Evolutionary conservation across 2,113 vertebrate species (phyloP), one percentile per base, ranked within the genome.

Genomic region (Macroglossus sobrinus): DNA sequence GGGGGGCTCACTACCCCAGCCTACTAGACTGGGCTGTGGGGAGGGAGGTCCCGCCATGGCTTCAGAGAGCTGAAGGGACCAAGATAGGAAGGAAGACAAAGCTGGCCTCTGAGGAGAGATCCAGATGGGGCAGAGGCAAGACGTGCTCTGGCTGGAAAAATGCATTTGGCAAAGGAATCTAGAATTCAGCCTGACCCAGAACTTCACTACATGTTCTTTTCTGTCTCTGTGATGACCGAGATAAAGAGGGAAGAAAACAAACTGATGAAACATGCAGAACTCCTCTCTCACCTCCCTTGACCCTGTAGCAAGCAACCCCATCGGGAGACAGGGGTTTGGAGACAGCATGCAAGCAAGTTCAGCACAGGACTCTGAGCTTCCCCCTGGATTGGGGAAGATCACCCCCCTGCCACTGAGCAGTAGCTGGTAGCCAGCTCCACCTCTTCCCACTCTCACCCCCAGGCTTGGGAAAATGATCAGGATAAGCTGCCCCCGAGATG

Each of bases 171-270:
- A 50, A 38, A 43, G 45, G 69, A 38, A 87, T 95, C 82, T 94
- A 81, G 63, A 92, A 84, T 72, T 55, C 57, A 21, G 30, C 30
- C 71, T 86, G 82, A 91, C 50, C 63, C 72, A 89, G 81, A 61
- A 45, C 26, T 45, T 80, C 3, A 3, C 9, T 15, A 11, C 19
- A 0, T 63, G 53, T 78, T 87, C 84, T 55, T 90, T 92, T 76
- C 71, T 72, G 30, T 76, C 80, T 86, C 79, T 92, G n/a, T 72
- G 86, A 72, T 92, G 69, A 38, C 53, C 89, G 74, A 86, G 79
- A 93, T 69, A 78, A 88, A 93, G 6, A 75, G 33, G 40, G 33
- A 75, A 26, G 76, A 72, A 95, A 89, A 91, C 43, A 92, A 61
- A 71, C 57, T 69, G 75, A 24, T 4, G 4, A 80, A 86, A 61